Evolutionary conservation across 2,797 vertebrate species (phyloP), one percentile per base, ranked within the genome.

Genomic region (Tokudaia tokunoshimensis): DNA sequence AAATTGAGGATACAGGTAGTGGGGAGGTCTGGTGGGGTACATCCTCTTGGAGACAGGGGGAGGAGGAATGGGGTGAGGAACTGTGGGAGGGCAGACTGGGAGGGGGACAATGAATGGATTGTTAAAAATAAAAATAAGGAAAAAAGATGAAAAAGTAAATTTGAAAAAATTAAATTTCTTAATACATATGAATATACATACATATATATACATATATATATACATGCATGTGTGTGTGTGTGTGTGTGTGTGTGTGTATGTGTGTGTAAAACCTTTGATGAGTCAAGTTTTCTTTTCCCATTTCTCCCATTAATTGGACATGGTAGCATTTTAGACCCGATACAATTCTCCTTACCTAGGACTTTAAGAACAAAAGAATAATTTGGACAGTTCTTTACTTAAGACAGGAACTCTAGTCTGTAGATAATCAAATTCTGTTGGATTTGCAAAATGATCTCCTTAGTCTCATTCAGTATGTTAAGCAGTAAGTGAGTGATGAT

Each of bases 341-440:
- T 78, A 83, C 12, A 87, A n/a, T 83, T 93, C 76, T 74, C 44
- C 72, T 78, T 83, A 72, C 15, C 22, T 85, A 87, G 55, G 29
- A 74, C 37, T 72, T 41, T 20, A 93, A 76, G 44, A 79, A 61
- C 67, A 72, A 79, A 93, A 76, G 44, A 79, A 61, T 75, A 72
- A 72, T 86, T 24, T 50, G 44, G 61, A 19, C 29, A 92, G 37
- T 70, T 79, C 9, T 88, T 0, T 72, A 67, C 37, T 83, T 59
- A 88, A 57, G 78, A 93, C 24, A 79, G 72, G 63, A n/a, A 79
- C 91, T 91, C 17, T 76, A 78, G 61, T 37, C 61, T 20, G 70
- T 34, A 29, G 52, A 83, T 88, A 91, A 96, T 91, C 83, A 93
- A 78, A 96, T 93, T 95, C 83, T 89, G 37, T 92, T 91, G 88